phyloP scores from a whole-genome alignment of 1,140 invertebrate species.

The Physella acuta region DNA sequence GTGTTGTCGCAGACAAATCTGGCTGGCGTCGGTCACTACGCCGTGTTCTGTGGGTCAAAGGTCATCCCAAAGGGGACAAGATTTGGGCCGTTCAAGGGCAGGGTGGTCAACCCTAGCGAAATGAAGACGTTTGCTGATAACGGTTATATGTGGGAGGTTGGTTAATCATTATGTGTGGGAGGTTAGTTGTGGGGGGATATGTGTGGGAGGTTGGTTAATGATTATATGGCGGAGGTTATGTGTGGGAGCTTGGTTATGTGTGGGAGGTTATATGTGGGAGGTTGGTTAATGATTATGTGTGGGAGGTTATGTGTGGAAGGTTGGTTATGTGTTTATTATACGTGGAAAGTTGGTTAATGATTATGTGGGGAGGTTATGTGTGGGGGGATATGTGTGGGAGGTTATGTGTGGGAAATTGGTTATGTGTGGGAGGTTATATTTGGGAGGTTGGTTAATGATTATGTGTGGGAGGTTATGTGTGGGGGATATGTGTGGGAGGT shows the following conservation, averaged over 20 bases:
- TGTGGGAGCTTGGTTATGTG: too few species aligned
- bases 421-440: conserved; percentile 45
- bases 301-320: background rate
- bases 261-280: conserved; percentile 60
- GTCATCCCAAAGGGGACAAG: conserved; percentile 45
- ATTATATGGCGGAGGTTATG: background rate
- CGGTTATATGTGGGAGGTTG: conserved; percentile 59
- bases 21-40: conserved; percentile 49
- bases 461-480: background rate
- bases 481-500: too few species aligned
- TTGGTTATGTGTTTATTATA: too few species aligned
- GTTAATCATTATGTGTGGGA: too few species aligned
- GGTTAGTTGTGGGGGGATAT: background rate
- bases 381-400: conserved; percentile 60
- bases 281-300: too few species aligned
- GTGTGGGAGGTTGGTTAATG: background rate
- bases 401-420: too few species aligned
- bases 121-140: conserved; percentile 59
- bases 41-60: conserved; percentile 51
- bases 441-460: conserved; percentile 60
- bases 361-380: background rate
- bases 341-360: background rate
- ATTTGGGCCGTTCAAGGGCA: conserved; percentile 59
- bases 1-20: conserved; percentile 47
- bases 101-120: conserved; percentile 56